Evolutionary conservation across 53 echinoderm and acorn worm genomes (phyloP).

Genomic region (Paelopatides confundens): DNA sequence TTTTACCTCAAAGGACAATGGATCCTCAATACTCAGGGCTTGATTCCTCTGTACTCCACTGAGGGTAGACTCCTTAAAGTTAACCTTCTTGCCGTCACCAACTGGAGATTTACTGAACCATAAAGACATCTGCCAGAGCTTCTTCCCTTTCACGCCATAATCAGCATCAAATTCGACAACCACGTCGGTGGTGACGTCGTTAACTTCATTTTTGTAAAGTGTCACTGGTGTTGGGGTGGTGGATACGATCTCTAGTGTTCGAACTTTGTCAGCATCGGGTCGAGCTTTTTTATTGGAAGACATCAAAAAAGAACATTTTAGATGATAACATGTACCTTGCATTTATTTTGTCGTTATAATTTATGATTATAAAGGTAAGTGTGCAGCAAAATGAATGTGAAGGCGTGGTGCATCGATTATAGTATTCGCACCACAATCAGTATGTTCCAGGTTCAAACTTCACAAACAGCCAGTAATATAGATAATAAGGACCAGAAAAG

Average conservation of each 20-base stretch:
- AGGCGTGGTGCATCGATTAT: too few species aligned
- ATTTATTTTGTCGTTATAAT: not conserved
- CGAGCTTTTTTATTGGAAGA: too few species aligned
- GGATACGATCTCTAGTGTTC: not conserved
- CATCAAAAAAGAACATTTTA: too few species aligned
- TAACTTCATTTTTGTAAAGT: constrained; percentile 4
- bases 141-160: constrained; percentile 9
- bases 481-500: too few species aligned
- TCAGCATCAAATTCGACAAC: constrained; percentile 9
- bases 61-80: constrained; percentile 15
- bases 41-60: not conserved
- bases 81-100: constrained; percentile 19
- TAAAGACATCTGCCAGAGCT: constrained; percentile 39
- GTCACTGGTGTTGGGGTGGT: constrained; percentile 7
- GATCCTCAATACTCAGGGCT: not conserved
- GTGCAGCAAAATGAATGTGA: too few species aligned
- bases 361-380: too few species aligned
- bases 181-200: constrained; percentile 16
- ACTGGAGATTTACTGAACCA: constrained; percentile 31
- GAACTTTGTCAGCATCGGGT: not conserved
- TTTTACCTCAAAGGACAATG: constrained; percentile 20
- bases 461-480: too few species aligned
- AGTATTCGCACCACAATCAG: too few species aligned
- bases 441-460: too few species aligned
- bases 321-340: too few species aligned